Conservation (phyloP, 2,797 vertebrate species). For the Cynopterus sphinx region DNA sequence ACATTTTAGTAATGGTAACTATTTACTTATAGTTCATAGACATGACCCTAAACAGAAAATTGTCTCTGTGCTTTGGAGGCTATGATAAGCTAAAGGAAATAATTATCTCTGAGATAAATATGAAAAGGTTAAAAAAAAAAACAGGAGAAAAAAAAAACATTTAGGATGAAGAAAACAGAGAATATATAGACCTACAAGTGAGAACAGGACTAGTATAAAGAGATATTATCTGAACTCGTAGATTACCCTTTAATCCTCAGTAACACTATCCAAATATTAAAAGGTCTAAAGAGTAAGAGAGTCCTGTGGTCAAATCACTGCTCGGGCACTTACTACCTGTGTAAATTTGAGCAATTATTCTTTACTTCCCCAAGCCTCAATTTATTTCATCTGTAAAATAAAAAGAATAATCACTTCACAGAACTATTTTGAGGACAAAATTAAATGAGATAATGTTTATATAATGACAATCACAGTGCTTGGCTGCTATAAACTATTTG, state of each 20-base stretch:
- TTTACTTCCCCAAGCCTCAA: neutral
- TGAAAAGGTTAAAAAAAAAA: neutral
- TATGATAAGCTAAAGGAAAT: neutral
- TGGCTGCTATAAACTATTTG: neutral
- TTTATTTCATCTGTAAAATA: neutral
- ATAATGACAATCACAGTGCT: neutral
- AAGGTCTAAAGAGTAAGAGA: neutral
- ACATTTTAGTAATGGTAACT: neutral
- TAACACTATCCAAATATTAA: neutral
- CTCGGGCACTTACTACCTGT: too few species aligned
- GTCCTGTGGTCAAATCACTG: neutral
- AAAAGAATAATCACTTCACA: neutral
- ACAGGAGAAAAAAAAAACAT: neutral
- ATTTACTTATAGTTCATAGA: neutral
- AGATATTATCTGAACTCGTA: neutral
- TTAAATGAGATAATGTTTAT: neutral
- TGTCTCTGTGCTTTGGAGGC: neutral
- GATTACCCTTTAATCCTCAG: neutral
- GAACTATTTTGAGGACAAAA: neutral
- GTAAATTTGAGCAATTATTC: neutral
- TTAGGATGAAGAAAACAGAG: neutral
- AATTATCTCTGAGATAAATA: neutral
- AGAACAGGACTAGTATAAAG: neutral
- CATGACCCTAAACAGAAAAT: neutral
- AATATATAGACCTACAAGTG: neutral